phyloP scores from a whole-genome alignment of 2,113 vertebrate genomes.

The Parotia lawesii region DNA sequence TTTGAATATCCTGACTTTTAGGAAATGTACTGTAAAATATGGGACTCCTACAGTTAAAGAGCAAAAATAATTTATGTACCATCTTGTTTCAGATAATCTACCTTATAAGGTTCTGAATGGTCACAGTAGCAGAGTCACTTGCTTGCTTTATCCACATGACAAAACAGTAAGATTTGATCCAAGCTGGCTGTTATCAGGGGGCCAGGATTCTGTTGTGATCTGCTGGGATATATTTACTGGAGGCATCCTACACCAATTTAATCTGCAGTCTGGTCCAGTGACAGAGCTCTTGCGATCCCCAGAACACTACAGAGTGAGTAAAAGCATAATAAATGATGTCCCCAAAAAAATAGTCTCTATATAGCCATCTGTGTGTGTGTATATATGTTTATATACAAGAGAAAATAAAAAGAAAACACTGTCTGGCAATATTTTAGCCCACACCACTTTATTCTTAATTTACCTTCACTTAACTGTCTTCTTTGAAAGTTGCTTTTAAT shows the following conservation, averaged over 20 bases:
- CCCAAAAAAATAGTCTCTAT: not conserved
- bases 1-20: not conserved
- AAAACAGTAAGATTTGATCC: constrained; percentile 71
- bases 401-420: not conserved
- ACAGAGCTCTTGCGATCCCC: constrained; percentile 64
- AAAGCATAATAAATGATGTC: not conserved
- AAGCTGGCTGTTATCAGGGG: constrained; percentile 78
- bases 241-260: constrained; percentile 68
- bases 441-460: not conserved
- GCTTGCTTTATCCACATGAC: constrained; percentile 73
- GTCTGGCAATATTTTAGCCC: not conserved
- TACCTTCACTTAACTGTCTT: not conserved
- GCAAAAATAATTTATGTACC: not conserved
- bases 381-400: not conserved
- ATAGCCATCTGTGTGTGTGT: fast-evolving
- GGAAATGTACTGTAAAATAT: not conserved
- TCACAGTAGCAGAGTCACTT: constrained; percentile 70
- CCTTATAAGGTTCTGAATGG: constrained; percentile 67
- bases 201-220: constrained; percentile 70
- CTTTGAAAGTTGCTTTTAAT: not conserved
- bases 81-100: constrained; percentile 55
- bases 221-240: constrained; percentile 77
- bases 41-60: not conserved
- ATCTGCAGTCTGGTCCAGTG: constrained; percentile 72
- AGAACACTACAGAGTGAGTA: constrained; percentile 73